Evolutionary conservation across 2,797 vertebrate species (phyloP).

Genomic region (Craterocephalus amniculus): DNA sequence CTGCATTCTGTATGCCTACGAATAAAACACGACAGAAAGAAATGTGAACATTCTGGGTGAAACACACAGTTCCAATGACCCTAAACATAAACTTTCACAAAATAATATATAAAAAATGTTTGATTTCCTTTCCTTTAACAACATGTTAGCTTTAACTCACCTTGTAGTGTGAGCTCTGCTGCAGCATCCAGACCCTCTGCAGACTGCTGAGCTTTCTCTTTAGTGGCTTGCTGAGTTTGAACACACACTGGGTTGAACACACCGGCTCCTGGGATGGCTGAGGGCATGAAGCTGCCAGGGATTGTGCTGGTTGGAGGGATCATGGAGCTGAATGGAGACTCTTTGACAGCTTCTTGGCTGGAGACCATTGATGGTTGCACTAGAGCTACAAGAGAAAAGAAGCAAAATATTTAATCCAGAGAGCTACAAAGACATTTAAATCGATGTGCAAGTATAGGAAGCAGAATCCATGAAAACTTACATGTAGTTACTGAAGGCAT

Average conservation of each 20-base stretch:
- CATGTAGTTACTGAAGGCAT: constrained; percentile 77
- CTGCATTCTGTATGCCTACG: constrained; percentile 85
- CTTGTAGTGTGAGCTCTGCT: constrained; percentile 82
- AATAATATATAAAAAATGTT: not conserved
- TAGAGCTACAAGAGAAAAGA: constrained; percentile 81
- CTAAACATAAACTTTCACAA: not conserved
- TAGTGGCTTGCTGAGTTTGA: constrained; percentile 71
- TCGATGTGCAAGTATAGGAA: not conserved
- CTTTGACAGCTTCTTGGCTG: constrained; percentile 90
- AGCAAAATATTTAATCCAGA: constrained; percentile 7
- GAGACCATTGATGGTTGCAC: constrained; percentile 88
- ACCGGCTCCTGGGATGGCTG: constrained; percentile 84
- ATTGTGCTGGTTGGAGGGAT: constrained; percentile 88
- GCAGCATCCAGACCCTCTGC: constrained; percentile 77
- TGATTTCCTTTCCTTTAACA: not conserved
- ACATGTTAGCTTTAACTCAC: constrained; percentile 46
- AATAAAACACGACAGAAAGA: constrained; percentile 30
- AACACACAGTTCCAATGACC: not conserved
- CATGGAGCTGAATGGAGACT: constrained; percentile 88
- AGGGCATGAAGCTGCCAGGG: constrained; percentile 86
- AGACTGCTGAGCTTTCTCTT: constrained; percentile 73
- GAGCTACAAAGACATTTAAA: not conserved
- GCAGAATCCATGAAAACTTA: constrained; percentile 63
- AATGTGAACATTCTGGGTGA: not conserved
- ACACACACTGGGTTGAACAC: constrained; percentile 89